Evolutionary conservation across 2,113 vertebrate species (phyloP).

Genomic region (Tenebrosternarchus preto): DNA sequence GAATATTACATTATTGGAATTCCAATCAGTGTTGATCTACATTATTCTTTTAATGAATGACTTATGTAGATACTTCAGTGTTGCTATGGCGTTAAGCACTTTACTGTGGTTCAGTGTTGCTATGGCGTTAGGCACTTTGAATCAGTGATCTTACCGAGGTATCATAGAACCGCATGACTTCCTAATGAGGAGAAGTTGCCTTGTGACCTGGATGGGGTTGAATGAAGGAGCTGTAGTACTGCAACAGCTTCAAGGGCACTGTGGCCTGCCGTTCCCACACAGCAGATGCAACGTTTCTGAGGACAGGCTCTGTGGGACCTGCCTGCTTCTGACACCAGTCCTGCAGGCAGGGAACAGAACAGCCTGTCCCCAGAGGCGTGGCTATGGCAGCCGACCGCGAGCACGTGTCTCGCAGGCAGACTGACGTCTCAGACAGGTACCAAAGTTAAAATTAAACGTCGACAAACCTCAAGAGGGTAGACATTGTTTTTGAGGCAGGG

Average conservation of each 20-base stretch:
- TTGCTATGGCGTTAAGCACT: not conserved
- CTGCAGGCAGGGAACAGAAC: conserved; percentile 45
- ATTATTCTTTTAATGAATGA: not conserved
- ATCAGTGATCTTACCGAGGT: not conserved
- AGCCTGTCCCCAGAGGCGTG: conserved; percentile 43
- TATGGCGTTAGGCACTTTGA: no score
- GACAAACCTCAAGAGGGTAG: conserved; percentile 58
- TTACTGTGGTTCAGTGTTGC: not conserved
- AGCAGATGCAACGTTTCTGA: conserved; percentile 53
- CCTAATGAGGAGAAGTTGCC: not conserved
- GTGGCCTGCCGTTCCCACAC: conserved; percentile 9
- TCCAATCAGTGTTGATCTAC: no score
- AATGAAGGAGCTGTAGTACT: not conserved
- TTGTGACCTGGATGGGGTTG: not conserved
- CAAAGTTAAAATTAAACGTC: conserved; percentile 56
- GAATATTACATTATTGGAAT: no score
- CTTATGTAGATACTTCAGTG: not conserved
- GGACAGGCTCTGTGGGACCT: conserved; percentile 48
- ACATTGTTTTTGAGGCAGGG: conserved; percentile 58
- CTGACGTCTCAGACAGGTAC: conserved; percentile 53
- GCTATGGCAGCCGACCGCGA: conserved; percentile 38
- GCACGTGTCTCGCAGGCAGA: conserved; percentile 34
- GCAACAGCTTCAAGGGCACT: conserved; percentile 39
- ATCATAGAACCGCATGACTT: not conserved
- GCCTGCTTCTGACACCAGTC: conserved; percentile 44